Evolutionary conservation across 2,888 invertebrate genomes (phyloP).

Genomic region (Hoplodrina ambigua): DNA sequence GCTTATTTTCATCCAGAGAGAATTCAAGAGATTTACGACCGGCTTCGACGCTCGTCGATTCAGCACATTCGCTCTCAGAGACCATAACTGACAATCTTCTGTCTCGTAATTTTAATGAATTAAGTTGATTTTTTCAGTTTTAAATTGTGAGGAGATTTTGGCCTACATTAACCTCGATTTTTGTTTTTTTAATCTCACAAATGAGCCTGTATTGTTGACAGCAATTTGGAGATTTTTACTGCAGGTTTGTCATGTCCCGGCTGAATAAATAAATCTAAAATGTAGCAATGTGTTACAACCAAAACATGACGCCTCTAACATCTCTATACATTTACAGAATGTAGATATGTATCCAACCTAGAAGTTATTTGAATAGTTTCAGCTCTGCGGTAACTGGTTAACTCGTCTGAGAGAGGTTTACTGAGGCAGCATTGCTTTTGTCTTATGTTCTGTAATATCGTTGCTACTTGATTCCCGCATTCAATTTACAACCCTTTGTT

Average conservation of each 20-base stretch:
- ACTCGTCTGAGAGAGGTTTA: conserved; percentile 79
- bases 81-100: conserved; percentile 85
- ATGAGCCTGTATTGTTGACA: conserved; percentile 58
- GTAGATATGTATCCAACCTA: conserved; percentile 45
- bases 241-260: conserved; percentile 42
- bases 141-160: conserved; percentile 52
- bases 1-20: conserved; percentile 85
- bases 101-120: conserved; percentile 85
- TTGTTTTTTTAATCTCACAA: conserved; percentile 46
- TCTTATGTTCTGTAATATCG: conserved; percentile 53
- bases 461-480: conserved; percentile 41
- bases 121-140: conserved; percentile 77
- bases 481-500: conserved; percentile 60
- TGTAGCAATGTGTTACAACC: conserved; percentile 37
- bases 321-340: conserved; percentile 21
- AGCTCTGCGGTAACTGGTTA: conserved; percentile 84
- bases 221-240: conserved; percentile 58
- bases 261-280: conserved; percentile 56
- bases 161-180: conserved; percentile 56
- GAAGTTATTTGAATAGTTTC: conserved; percentile 82
- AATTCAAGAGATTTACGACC: conserved; percentile 86
- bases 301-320: conserved; percentile 40
- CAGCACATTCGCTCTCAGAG: conserved; percentile 84
- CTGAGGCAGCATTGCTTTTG: conserved; percentile 75
- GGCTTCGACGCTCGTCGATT: conserved; percentile 83